These are phyloP conservation scores for Agrotis exclamationis DNA, from an alignment of 2,888 invertebrate species.

Conservation along the genomic window DNA sequence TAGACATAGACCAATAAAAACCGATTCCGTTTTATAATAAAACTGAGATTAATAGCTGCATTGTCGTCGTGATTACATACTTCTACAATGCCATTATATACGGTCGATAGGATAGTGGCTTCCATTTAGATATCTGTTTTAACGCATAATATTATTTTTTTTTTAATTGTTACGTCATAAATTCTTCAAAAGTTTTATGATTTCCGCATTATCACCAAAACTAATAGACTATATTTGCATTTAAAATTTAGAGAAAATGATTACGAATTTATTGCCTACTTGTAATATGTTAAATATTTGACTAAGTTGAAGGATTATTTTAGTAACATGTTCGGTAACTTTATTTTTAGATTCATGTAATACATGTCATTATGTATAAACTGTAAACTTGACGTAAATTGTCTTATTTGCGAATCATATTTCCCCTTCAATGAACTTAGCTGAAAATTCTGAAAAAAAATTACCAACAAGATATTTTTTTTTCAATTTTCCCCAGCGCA, in stretches of 20 bases:
- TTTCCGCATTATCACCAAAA: constrained; percentile 60
- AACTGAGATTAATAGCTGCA: constrained; percentile 52
- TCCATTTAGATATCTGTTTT: constrained; percentile 51
- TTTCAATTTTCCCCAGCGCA: not conserved
- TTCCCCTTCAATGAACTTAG: not conserved
- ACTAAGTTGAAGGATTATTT: constrained; percentile 22
- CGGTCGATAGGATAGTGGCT: constrained; percentile 41
- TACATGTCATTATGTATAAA: not conserved
- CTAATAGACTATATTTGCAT: constrained; percentile 63
- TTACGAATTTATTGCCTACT: constrained; percentile 43
- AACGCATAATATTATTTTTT: constrained; percentile 39
- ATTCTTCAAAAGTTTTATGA: constrained; percentile 32
- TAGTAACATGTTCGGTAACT: not conserved
- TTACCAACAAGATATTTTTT: not conserved
- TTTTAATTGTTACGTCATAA: constrained; percentile 55
- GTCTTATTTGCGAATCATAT: not conserved
- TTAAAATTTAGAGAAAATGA: constrained; percentile 67
- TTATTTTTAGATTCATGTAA: constrained; percentile 14
- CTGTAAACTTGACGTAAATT: too few relatives aligned
- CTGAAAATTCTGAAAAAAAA: not conserved
- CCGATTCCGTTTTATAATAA: constrained; percentile 46
- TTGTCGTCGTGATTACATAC: constrained; percentile 55
- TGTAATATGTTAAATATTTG: constrained; percentile 20
- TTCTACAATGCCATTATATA: constrained; percentile 35
- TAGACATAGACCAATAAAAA: constrained; percentile 53